Conservation (phyloP, 2,797 vertebrate genomes). For the Notolabrus celidotus region DNA sequence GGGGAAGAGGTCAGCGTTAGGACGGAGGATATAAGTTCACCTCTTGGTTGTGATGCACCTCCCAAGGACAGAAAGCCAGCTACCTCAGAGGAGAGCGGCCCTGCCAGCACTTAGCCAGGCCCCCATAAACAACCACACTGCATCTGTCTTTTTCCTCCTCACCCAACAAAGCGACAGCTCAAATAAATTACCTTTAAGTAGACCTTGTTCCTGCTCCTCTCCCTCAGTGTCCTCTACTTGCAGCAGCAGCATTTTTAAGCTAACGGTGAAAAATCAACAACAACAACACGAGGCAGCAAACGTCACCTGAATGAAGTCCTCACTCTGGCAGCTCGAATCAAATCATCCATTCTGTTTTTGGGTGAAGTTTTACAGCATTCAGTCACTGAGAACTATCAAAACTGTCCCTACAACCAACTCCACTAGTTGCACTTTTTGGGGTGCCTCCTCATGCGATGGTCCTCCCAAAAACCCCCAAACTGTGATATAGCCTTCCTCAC, state of each 20-base stretch:
- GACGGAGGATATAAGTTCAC: slow-evolving; percentile 68
- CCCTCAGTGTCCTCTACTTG: slow-evolving; percentile 61
- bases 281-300: slow-evolving; percentile 9
- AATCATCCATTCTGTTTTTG: no score
- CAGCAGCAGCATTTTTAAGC: slow-evolving; percentile 37
- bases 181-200: slow-evolving; percentile 89
- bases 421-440: no score
- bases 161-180: slow-evolving; percentile 84
- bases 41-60: slow-evolving; percentile 74
- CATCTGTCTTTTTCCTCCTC: slow-evolving; percentile 86
- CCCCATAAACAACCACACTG: slow-evolving; percentile 77
- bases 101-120: slow-evolving; percentile 77
- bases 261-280: slow-evolving; percentile 9
- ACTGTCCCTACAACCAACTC: no score
- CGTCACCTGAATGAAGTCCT: background rate
- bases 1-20: slow-evolving; percentile 26
- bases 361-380: no score
- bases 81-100: slow-evolving; percentile 74
- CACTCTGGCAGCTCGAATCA: background rate
- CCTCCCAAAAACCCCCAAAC: no score
- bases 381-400: no score
- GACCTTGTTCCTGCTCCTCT: slow-evolving; percentile 69
- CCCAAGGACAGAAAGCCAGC: slow-evolving; percentile 77
- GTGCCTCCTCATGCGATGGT: no score
- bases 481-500: no score